Evolutionary conservation across 2,797 vertebrate species (phyloP), one percentile per base, ranked within the genome.

Genomic region (Clarias fuscus): DNA sequence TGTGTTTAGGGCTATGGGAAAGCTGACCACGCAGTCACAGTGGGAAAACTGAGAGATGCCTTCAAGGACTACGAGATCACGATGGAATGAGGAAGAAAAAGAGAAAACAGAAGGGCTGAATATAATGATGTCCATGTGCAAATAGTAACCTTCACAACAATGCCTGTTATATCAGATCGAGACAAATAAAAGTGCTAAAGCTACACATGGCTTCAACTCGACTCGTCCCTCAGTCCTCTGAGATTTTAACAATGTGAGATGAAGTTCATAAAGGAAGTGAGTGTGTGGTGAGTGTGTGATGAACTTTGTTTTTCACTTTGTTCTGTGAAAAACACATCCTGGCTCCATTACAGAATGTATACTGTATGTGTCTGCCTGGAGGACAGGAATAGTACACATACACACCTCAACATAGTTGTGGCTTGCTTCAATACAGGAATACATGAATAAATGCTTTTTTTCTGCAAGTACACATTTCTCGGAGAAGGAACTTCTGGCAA

Each of bases 11-110:
- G 91, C 40, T 98, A 96, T 92, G 97, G 97, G 33, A 97, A 97
- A 95, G 97, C 97, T 89, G 96, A 98, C 88, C 97, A 98, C 86
- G 93, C 96, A 0, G 92, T 95, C 71, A 95, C 97, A 40, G 96
- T 89, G 15, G 96, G 96, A 90, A 96, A 96, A 92, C 90, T 98
- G 89, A 97, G 96, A 93, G 92, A 90, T 79, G 90, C 85, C 58
- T 98, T 94, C 83, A 90, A 92, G 78, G 94, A 95, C 92, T 98
- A 97, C 91, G 95, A 97, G 84, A 93, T 98, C 90, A 95, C 94
- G 64, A 97, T 88, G 87, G 89, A 90, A 84, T 90, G 67, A 88
- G 81, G 27, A 5, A 37, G 8, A 71, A 43, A 15, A 18, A 40
- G 2, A 56, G 33, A 62, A 65, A 6, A 73, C 11, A 53, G n/a